Evolutionary conservation across 1,140 invertebrate species (phyloP).

Genomic region (Carposina sasakii): DNA sequence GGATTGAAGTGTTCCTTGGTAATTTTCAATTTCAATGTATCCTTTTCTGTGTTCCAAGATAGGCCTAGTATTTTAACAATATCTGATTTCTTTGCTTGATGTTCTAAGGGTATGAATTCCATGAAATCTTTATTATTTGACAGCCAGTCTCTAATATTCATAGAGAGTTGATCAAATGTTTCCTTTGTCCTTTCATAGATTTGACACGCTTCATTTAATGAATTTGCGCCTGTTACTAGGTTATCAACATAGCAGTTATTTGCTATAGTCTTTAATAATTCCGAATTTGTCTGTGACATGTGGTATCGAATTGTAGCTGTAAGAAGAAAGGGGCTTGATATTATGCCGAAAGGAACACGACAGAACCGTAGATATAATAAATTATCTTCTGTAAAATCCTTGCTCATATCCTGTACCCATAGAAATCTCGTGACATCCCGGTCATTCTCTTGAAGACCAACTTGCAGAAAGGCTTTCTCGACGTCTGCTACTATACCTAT

Average conservation of each 20-base stretch:
- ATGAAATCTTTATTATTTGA: conserved; percentile 2
- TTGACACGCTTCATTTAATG: not conserved
- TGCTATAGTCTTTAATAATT: not conserved
- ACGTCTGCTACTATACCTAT: conserved; percentile 8
- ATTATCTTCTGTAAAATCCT: not conserved
- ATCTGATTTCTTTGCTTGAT: not conserved
- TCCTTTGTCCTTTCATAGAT: not conserved
- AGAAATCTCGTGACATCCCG: conserved; percentile 14
- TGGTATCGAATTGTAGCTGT: conserved; percentile 5
- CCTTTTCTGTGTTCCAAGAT: not conserved
- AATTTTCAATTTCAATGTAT: not conserved
- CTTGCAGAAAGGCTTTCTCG: conserved; percentile 11
- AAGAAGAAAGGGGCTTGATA: conserved; percentile 9
- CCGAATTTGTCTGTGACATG: not conserved
- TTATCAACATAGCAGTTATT: conserved; percentile 6
- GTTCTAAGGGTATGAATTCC: not conserved
- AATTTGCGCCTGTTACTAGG: not conserved
- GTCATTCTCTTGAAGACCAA: conserved; percentile 7
- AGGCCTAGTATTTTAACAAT: not conserved
- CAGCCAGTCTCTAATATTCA: conserved; percentile 5
- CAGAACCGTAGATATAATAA: not conserved
- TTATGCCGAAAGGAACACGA: conserved; percentile 9
- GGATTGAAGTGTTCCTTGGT: not conserved
- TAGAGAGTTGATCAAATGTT: not conserved
- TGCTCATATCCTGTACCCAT: conserved; percentile 4